phyloP scores from a whole-genome alignment of 2,797 vertebrate species.

The Danio albolineatus region DNA sequence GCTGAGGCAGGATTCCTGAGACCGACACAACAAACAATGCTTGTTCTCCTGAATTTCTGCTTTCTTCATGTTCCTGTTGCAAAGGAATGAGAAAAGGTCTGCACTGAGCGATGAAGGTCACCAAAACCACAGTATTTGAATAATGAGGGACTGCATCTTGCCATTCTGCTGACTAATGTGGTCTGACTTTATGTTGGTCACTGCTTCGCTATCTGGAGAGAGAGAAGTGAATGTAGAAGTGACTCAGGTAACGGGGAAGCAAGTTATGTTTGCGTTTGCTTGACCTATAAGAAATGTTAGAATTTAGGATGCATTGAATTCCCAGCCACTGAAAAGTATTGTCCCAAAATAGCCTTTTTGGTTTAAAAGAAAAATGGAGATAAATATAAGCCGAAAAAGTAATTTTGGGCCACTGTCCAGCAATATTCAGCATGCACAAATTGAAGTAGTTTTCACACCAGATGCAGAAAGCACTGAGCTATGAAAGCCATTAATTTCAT shows the following conservation, averaged over 20 bases:
- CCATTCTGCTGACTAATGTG: neutral
- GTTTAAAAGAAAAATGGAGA: no score
- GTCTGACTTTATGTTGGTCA: neutral
- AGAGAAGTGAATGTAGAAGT: neutral
- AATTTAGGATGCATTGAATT: no score
- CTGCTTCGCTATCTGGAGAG: neutral
- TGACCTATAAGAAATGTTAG: no score
- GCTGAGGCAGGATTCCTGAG: constrained; percentile 1
- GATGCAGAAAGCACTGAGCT: no score
- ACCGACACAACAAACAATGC: constrained; percentile 21
- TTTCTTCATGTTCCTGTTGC: constrained; percentile 52
- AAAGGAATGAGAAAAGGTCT: neutral
- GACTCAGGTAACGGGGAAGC: constrained; percentile 3
- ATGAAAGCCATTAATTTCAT: no score
- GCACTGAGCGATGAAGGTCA: constrained; percentile 59
- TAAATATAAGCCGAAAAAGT: no score
- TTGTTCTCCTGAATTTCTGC: constrained; percentile 23
- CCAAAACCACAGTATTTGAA: constrained; percentile 60
- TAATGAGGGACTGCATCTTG: constrained; percentile 38
- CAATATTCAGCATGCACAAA: no score
- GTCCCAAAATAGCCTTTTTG: no score
- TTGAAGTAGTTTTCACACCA: no score
- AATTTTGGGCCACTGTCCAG: no score
- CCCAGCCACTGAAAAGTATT: no score
- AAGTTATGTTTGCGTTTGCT: no score